Evolutionary conservation across 1,140 invertebrate species (phyloP).

Genomic region (Rhopalosiphum padi): DNA sequence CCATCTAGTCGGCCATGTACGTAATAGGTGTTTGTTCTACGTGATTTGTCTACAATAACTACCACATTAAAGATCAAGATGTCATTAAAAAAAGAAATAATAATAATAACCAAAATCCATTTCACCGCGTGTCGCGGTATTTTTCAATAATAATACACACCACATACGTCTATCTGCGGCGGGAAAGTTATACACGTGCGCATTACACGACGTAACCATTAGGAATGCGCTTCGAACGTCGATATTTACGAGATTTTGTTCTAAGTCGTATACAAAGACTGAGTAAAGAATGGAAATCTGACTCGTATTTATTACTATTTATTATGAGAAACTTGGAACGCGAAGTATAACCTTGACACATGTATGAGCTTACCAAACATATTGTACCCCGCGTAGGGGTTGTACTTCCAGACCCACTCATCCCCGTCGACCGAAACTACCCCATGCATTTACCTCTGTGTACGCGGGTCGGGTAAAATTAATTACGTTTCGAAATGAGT

Average conservation of each 20-base stretch:
- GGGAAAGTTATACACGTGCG: background rate
- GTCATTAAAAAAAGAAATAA: background rate
- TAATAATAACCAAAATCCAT: background rate
- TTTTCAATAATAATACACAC: background rate
- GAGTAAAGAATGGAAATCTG: background rate
- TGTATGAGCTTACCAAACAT: background rate
- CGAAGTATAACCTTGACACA: background rate
- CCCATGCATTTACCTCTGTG: background rate
- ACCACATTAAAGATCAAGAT: background rate
- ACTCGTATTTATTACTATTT: background rate
- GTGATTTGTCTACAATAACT: too few species aligned
- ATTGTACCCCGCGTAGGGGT: background rate
- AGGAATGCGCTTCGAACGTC: background rate
- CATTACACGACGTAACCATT: background rate
- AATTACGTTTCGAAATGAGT: constrained; percentile 4
- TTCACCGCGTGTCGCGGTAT: background rate
- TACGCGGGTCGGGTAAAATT: background rate
- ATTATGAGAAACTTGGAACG: background rate
- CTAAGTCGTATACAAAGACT: background rate
- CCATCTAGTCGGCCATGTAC: too few species aligned
- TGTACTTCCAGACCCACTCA: background rate
- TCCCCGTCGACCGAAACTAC: background rate
- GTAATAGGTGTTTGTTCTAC: too few species aligned
- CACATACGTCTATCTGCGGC: background rate
- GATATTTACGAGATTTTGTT: background rate